These are phyloP conservation scores for Oscheius sp. DNA, from an alignment of 2,888 invertebrate genomes.

Conservation along the genomic window DNA sequence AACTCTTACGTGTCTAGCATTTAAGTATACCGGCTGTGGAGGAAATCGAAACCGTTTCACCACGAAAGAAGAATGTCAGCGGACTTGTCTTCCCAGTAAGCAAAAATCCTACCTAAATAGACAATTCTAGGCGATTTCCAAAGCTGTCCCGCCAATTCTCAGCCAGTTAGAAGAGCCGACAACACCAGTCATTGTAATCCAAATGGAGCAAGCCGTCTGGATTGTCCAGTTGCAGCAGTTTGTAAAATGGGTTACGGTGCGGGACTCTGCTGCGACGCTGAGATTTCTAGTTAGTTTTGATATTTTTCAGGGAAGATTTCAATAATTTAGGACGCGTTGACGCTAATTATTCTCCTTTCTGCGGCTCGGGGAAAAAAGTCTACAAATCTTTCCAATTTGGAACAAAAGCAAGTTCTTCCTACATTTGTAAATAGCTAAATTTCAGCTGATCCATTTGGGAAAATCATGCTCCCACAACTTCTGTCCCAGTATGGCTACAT, in stretches of 20 bases:
- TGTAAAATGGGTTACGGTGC: conserved; percentile 36
- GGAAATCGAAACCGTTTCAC: conserved; percentile 45
- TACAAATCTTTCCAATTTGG: conserved; percentile 36
- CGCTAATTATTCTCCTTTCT: conserved; percentile 46
- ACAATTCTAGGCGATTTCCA: conserved; percentile 38
- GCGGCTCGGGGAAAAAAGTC: conserved; percentile 40
- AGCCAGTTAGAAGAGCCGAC: conserved; percentile 9
- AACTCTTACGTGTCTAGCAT: conserved; percentile 49
- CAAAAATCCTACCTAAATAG: too few species aligned
- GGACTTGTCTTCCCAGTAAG: conserved; percentile 45
- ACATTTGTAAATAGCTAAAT: neutral
- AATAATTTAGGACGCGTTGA: conserved; percentile 18
- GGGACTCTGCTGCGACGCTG: conserved; percentile 33
- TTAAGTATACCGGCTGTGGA: conserved; percentile 48
- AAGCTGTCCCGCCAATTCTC: conserved; percentile 38
- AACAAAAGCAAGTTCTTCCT: conserved; percentile 8
- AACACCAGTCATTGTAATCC: conserved; percentile 7
- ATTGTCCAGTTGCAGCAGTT: conserved; percentile 35
- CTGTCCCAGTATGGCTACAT: conserved; percentile 45
- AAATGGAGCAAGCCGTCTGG: conserved; percentile 4
- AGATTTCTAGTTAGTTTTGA: conserved; percentile 15
- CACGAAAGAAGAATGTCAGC: conserved; percentile 39
- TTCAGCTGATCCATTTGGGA: conserved; percentile 40
- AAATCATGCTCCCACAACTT: conserved; percentile 47
- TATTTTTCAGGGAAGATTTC: neutral